A percentile compares a stretch with the other conserved stretches of the same genome.
These are phyloP conservation scores for Heliopora coerulea DNA, from an alignment of 92 coral and sea anemone species.

Conservation along the genomic window DNA sequence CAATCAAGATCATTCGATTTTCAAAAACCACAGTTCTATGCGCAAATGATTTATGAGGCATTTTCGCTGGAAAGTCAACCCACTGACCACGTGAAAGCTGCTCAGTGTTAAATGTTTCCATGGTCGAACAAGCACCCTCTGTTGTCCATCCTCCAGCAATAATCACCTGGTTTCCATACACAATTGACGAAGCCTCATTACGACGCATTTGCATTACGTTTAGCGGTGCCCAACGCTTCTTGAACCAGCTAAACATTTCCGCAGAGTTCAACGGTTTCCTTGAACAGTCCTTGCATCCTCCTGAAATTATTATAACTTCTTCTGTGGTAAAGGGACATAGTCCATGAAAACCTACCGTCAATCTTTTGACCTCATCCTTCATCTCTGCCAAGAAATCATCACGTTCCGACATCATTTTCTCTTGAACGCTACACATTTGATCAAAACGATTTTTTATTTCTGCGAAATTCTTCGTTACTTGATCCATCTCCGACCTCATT, in stretches of 20 bases:
- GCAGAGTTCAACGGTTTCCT: conserved; percentile 13
- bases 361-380: background rate
- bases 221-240: conserved; percentile 2
- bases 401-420: background rate
- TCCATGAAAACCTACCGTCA: background rate
- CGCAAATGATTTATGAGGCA: background rate
- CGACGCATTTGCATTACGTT: background rate
- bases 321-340: background rate
- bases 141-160: conserved; percentile 1
- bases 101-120: background rate
- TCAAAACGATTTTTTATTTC: background rate
- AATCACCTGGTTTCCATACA: background rate
- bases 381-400: background rate
- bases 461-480: background rate
- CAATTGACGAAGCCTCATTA: background rate
- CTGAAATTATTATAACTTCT: conserved; percentile 7
- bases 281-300: background rate
- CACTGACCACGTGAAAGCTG: background rate
- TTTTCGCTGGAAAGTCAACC: background rate
- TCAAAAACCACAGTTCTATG: background rate
- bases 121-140: background rate
- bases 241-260: conserved; percentile 10
- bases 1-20: conserved; percentile 11
- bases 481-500: background rate
- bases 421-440: background rate